phyloP scores from a whole-genome alignment of 2,797 vertebrate genomes.

The Telmatherina bonti region DNA sequence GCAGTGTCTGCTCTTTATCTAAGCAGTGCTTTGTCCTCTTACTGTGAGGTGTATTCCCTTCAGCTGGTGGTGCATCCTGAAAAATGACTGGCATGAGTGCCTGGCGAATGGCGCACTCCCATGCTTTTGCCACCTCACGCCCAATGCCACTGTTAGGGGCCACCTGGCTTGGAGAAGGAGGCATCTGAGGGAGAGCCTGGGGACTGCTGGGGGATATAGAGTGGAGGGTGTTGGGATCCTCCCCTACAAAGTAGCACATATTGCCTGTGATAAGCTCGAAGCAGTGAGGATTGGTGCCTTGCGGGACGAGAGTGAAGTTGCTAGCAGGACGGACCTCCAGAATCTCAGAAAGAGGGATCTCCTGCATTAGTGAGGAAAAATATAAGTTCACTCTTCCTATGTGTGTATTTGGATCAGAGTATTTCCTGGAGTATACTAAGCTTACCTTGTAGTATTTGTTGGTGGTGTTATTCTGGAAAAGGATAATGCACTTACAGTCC shows the following conservation, averaged over 20 bases:
- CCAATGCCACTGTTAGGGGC: slow-evolving; percentile 85
- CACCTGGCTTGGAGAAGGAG: slow-evolving; percentile 79
- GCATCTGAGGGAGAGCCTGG: slow-evolving; percentile 52
- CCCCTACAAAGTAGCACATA: slow-evolving; percentile 91
- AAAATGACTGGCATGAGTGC: slow-evolving; percentile 92
- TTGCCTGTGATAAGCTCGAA: slow-evolving; percentile 91
- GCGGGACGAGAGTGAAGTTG: slow-evolving; percentile 84
- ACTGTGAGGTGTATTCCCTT: slow-evolving; percentile 82
- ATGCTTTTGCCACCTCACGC: slow-evolving; percentile 85
- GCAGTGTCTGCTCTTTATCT: not conserved
- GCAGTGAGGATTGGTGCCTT: slow-evolving; percentile 89
- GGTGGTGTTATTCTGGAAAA: slow-evolving; percentile 93
- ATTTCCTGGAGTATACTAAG: not conserved
- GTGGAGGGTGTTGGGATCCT: slow-evolving; percentile 79
- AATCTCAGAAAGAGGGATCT: slow-evolving; percentile 92
- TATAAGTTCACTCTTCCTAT: not conserved
- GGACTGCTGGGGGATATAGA: slow-evolving; percentile 54
- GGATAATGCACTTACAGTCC: slow-evolving; percentile 93
- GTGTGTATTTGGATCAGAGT: not conserved
- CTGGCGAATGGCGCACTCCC: slow-evolving; percentile 91
- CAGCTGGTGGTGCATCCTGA: slow-evolving; percentile 81
- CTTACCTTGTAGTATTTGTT: slow-evolving; percentile 93
- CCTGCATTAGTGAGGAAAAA: slow-evolving; percentile 71
- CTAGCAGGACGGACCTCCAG: slow-evolving; percentile 85
- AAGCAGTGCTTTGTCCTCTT: slow-evolving; percentile 44